Percentiles rank a stretch among this genome's conserved stretches.
Evolutionary conservation across 2,113 vertebrate genomes (phyloP).

Genomic region (Pangasianodon hypophthalmus): DNA sequence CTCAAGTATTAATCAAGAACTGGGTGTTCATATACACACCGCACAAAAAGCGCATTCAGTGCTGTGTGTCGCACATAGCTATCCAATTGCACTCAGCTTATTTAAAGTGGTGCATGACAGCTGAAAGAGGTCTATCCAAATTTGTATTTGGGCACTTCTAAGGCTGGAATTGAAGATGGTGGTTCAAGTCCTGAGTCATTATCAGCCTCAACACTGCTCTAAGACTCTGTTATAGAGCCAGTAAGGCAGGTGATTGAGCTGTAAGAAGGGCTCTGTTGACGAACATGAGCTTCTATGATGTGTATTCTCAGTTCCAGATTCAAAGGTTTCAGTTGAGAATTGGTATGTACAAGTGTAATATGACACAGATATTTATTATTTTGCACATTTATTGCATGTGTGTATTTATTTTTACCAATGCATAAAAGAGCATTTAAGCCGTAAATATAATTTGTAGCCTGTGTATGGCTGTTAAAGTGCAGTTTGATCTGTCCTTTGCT

Average conservation of each 20-base stretch:
- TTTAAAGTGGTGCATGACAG: background rate
- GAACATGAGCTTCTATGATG: background rate
- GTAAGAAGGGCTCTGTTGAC: background rate
- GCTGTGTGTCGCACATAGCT: background rate
- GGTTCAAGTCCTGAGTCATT: background rate
- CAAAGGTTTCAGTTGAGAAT: background rate
- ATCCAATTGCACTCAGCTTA: background rate
- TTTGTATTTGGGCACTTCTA: background rate
- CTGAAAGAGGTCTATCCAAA: background rate
- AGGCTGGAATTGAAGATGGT: background rate
- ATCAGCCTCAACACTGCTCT: background rate
- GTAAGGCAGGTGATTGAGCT: background rate
- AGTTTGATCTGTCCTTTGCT: background rate
- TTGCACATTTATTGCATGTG: background rate
- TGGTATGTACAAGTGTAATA: background rate
- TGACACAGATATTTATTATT: background rate
- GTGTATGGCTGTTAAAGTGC: background rate
- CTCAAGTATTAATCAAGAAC: background rate
- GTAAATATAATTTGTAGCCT: background rate
- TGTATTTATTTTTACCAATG: background rate
- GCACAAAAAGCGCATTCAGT: background rate
- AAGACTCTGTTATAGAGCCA: background rate
- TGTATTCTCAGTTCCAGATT: background rate
- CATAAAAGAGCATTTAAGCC: background rate
- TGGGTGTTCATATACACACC: background rate